These are phyloP conservation scores for Drosophila mayaguana DNA, from an alignment of 2,888 invertebrate genomes.

Conservation along the genomic window DNA sequence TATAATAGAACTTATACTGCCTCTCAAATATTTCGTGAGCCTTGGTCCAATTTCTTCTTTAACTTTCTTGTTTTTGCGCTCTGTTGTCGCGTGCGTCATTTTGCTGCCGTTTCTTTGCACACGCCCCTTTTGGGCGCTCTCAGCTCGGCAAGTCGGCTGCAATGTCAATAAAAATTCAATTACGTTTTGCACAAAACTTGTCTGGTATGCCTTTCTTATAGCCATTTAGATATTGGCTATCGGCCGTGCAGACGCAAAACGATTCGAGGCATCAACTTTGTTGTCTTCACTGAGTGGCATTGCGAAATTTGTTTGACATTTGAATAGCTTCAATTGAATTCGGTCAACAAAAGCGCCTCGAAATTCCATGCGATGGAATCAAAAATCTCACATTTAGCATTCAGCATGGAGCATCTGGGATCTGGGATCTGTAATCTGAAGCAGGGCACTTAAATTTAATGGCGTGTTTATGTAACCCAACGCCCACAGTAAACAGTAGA, in stretches of 20 bases:
- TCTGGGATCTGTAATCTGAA: conserved; percentile 46
- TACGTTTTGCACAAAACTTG: conserved; percentile 66
- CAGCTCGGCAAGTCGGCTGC: conserved; percentile 36
- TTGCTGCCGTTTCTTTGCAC: conserved; percentile 23
- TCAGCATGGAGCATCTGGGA: background rate
- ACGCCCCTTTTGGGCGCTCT: background rate
- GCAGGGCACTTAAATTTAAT: conserved; percentile 71
- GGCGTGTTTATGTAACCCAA: conserved; percentile 73
- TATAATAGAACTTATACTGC: conserved; percentile 10
- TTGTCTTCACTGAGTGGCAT: conserved; percentile 58
- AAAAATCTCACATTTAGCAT: conserved; percentile 7
- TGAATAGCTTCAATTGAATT: conserved; percentile 65
- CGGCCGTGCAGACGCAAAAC: conserved; percentile 50
- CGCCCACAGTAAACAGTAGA: conserved; percentile 50
- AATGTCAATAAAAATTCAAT: conserved; percentile 81
- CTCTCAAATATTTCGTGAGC: conserved; percentile 23
- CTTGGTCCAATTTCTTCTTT: conserved; percentile 22
- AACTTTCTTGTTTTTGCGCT: conserved; percentile 9
- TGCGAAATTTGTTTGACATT: conserved; percentile 73
- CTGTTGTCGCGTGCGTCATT: conserved; percentile 26
- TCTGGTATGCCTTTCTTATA: conserved; percentile 63
- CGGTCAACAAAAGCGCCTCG: conserved; percentile 41
- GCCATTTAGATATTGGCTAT: conserved; percentile 67
- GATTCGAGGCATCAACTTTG: conserved; percentile 63
- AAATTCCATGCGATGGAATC: conserved; percentile 30